phyloP scores from a whole-genome alignment of 2,888 invertebrate genomes.

The Sinotaia quadrata region DNA sequence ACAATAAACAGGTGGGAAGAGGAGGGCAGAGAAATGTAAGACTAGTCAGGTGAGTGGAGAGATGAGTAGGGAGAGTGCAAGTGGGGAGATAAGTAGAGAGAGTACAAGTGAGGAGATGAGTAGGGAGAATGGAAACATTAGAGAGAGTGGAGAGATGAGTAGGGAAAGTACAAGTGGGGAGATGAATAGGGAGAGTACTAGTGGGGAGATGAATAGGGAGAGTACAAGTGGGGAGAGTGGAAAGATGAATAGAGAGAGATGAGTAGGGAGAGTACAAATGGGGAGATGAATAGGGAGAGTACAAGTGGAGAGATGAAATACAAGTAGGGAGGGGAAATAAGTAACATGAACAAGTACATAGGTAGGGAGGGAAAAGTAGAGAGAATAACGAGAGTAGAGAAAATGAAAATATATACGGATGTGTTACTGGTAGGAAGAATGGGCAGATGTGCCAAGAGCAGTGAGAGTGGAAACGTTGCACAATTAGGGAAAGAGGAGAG shows the following conservation, averaged over 20 bases:
- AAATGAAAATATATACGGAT: too few relatives aligned
- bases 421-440: too few relatives aligned
- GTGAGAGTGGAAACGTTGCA: too few relatives aligned
- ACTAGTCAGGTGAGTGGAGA: not conserved
- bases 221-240: not conserved
- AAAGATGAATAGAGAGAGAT: not conserved
- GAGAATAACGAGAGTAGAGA: not conserved
- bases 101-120: not conserved
- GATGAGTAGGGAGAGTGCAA: slow-evolving; percentile 1
- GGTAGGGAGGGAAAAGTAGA: slow-evolving; percentile 1
- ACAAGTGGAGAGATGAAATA: slow-evolving; percentile 2
- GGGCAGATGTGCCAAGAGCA: too few relatives aligned
- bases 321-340: not conserved
- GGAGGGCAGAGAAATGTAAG: too few relatives aligned
- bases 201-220: not conserved
- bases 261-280: not conserved
- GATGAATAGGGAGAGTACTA: not conserved
- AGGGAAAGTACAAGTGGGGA: slow-evolving; percentile 1
- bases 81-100: not conserved
- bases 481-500: too few relatives aligned
- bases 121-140: not conserved
- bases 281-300: not conserved
- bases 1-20: too few relatives aligned
- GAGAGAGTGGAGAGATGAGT: not conserved
- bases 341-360: not conserved